A percentile compares a stretch with the other conserved stretches of the same genome.
These are phyloP conservation scores for Axea sp. DNA, from an alignment of 2,888 invertebrate species.

Conservation along the genomic window DNA sequence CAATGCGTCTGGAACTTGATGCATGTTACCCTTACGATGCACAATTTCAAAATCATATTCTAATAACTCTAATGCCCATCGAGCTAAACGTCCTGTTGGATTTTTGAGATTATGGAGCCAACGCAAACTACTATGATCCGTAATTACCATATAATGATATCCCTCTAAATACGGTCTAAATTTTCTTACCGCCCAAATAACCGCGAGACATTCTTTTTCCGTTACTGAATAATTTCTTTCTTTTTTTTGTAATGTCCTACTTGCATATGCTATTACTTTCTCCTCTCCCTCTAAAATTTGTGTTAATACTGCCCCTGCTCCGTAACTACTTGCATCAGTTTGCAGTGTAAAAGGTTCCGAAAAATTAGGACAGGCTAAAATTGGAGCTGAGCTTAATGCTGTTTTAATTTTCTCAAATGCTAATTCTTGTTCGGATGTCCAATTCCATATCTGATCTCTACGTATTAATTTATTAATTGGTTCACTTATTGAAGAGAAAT, in stretches of 20 bases:
- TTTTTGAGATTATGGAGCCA: constrained; percentile 49
- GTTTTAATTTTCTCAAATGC: too few relatives aligned
- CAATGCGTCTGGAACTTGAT: constrained; percentile 44
- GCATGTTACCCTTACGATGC: constrained; percentile 24
- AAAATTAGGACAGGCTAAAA: constrained; percentile 61
- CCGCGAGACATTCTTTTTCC: too few relatives aligned
- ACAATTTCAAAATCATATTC: constrained; percentile 45
- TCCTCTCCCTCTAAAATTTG: constrained; percentile 55
- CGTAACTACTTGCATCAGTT: constrained; percentile 21
- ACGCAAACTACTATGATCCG: too few relatives aligned
- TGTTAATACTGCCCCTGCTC: constrained; percentile 60
- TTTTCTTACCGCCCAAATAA: too few relatives aligned
- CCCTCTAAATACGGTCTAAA: constrained; percentile 1
- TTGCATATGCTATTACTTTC: too few relatives aligned
- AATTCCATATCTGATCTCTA: constrained; percentile 8
- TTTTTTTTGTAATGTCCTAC: neutral
- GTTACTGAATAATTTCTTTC: too few relatives aligned
- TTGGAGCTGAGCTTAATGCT: constrained; percentile 34
- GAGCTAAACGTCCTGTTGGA: constrained; percentile 22
- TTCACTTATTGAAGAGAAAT: constrained; percentile 12
- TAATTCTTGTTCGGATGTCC: constrained; percentile 1
- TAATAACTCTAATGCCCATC: constrained; percentile 45
- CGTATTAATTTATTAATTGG: constrained; percentile 12
- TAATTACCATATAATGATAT: neutral
- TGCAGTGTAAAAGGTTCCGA: constrained; percentile 6